Evolutionary conservation across 1,140 invertebrate genomes (phyloP).

Genomic region (Harlomillsia oculata): DNA sequence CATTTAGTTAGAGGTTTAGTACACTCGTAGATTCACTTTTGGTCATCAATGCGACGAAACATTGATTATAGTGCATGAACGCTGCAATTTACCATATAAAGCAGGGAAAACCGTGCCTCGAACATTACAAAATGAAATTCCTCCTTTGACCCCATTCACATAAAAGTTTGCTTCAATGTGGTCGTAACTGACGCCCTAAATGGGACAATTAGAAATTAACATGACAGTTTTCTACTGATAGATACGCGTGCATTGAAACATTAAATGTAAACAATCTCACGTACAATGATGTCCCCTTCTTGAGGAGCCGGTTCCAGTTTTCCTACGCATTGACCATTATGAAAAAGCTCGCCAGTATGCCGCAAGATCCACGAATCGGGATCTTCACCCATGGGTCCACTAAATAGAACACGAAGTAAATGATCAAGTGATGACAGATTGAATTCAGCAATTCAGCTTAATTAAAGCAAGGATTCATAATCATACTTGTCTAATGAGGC

Average conservation of each 20-base stretch:
- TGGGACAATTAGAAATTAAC: conserved; percentile 1
- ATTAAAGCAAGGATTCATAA: conserved; percentile 63
- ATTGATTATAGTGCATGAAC: neutral
- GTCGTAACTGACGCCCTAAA: conserved; percentile 81
- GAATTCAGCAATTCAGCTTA: no score
- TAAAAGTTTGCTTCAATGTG: conserved; percentile 95
- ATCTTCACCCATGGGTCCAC: conserved; percentile 40
- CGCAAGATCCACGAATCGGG: conserved; percentile 86
- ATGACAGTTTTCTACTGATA: neutral
- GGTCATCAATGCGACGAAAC: neutral
- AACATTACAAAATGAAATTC: conserved; percentile 74
- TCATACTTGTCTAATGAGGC: conserved; percentile 83
- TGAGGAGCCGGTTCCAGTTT: conserved; percentile 52
- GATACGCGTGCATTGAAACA: no score
- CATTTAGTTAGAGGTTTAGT: neutral
- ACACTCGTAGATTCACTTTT: no score
- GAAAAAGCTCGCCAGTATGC: conserved; percentile 74
- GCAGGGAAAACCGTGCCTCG: conserved; percentile 85
- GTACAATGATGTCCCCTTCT: conserved; percentile 90
- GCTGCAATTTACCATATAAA: conserved; percentile 67
- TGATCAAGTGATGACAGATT: no score
- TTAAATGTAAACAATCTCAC: conserved; percentile 12
- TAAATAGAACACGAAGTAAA: no score
- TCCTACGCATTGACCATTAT: conserved; percentile 48
- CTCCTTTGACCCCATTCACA: conserved; percentile 79